Percentiles rank a stretch among this genome's conserved stretches.
phyloP scores from a whole-genome alignment of 2,888 invertebrate genomes.

The Heliconius charithonia region DNA sequence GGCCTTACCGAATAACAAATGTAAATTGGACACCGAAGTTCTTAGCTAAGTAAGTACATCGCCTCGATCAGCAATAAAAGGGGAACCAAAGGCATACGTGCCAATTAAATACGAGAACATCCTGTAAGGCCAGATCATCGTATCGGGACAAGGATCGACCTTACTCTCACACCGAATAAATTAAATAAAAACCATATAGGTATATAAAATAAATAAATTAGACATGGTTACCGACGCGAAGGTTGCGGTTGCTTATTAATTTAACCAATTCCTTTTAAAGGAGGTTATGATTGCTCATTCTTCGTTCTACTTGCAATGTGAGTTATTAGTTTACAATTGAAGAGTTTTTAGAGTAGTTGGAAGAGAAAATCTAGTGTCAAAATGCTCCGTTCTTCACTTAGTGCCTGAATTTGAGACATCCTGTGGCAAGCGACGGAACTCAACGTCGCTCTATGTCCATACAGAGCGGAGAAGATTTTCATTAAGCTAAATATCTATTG shows the following conservation, averaged over 20 bases:
- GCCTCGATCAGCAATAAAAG: conserved; percentile 67
- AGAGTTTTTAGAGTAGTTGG: neutral
- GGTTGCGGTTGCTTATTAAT: conserved; percentile 62
- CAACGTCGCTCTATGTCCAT: too few relatives aligned
- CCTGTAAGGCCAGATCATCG: conserved; percentile 81
- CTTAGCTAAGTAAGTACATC: conserved; percentile 48
- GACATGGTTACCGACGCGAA: conserved; percentile 55
- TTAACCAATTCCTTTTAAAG: conserved; percentile 10
- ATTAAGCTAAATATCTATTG: too few relatives aligned
- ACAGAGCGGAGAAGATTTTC: too few relatives aligned
- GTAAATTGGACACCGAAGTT: conserved; percentile 44
- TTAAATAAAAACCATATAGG: conserved; percentile 79
- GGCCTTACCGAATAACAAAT: conserved; percentile 51
- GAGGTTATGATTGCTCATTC: neutral
- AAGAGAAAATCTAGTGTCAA: neutral
- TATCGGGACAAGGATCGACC: conserved; percentile 80
- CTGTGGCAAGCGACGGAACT: too few relatives aligned
- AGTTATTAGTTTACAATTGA: neutral
- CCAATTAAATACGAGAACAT: conserved; percentile 82
- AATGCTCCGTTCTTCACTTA: neutral
- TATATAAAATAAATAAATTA: conserved; percentile 65
- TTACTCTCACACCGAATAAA: conserved; percentile 80
- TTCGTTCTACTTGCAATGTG: neutral
- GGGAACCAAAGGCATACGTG: conserved; percentile 73
- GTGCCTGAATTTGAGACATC: neutral